A percentile compares a stretch with the other conserved stretches of the same genome.
Evolutionary conservation across 2,888 invertebrate genomes (phyloP).

Genomic region (Heteromyza rotundicornis): DNA sequence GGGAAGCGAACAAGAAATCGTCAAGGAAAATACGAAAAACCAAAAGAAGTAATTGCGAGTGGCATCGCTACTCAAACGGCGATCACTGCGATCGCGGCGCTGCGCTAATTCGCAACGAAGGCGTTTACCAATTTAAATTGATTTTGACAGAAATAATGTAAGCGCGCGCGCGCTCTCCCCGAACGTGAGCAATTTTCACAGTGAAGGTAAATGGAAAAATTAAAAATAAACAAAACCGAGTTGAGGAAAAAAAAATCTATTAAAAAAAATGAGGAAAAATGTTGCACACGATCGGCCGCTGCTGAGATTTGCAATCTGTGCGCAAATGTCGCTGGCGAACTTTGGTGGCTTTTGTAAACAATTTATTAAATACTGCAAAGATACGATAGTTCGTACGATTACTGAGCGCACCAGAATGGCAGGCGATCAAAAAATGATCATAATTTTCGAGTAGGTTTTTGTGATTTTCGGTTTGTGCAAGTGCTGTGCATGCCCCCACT

Average conservation of each 20-base stretch:
- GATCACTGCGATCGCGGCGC: not conserved
- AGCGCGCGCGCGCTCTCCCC: constrained; percentile 10
- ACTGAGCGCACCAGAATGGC: not conserved
- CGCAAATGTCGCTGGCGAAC: not conserved
- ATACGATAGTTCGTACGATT: not conserved
- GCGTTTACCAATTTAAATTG: constrained; percentile 9
- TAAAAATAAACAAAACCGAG: not conserved
- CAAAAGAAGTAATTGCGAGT: constrained; percentile 2
- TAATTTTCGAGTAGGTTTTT: not conserved
- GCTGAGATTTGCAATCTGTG: not conserved
- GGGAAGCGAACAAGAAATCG: too few species aligned
- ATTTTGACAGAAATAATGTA: constrained; percentile 9
- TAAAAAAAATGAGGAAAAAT: not conserved
- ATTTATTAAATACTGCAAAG: not conserved
- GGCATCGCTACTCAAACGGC: not conserved
- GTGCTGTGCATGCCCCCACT: not conserved
- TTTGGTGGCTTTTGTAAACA: not conserved
- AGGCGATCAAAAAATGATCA: not conserved
- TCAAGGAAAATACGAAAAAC: not conserved
- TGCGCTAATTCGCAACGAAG: not conserved
- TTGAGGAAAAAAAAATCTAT: not conserved
- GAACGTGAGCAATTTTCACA: not conserved
- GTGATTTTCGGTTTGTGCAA: too few species aligned
- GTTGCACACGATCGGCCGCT: not conserved
- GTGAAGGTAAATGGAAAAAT: not conserved